A percentile compares a stretch with the other conserved stretches of the same genome.
These are phyloP conservation scores for Enteromius radiatus DNA, from an alignment of 2,797 vertebrate genomes.

Conservation along the genomic window DNA sequence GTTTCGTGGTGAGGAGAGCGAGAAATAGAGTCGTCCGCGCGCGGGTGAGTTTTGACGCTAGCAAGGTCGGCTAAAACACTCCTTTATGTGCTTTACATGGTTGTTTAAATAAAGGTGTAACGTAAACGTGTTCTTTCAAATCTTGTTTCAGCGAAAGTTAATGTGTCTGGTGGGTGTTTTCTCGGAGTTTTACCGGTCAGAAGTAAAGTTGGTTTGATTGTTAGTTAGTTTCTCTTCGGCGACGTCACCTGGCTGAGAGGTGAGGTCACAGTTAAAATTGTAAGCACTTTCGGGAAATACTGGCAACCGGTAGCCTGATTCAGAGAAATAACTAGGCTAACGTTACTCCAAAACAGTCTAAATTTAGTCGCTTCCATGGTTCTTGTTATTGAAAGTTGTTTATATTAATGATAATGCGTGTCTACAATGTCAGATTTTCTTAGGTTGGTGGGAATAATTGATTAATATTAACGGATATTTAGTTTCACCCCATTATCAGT, in stretches of 20 bases:
- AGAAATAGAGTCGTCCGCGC: conserved; percentile 7
- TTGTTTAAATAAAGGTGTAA: not conserved
- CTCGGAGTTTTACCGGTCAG: not conserved
- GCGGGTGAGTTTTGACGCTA: conserved; percentile 38
- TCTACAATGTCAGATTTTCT: not conserved
- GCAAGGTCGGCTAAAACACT: conserved; percentile 19
- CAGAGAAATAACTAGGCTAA: not conserved
- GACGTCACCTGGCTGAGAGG: conserved; percentile 10
- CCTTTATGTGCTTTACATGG: not conserved
- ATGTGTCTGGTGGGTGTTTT: not conserved
- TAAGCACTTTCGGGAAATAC: not conserved
- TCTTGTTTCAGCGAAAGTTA: not conserved
- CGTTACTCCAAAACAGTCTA: not conserved
- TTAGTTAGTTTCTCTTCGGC: not conserved
- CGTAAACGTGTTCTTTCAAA: not conserved
- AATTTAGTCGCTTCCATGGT: not conserved
- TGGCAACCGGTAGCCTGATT: not conserved
- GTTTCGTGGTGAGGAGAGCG: not conserved
- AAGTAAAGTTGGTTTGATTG: conserved; percentile 6
- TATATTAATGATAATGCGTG: not conserved
- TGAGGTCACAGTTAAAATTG: not conserved
- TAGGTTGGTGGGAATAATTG: not conserved
- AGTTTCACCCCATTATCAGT: not conserved
- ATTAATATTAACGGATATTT: not conserved
- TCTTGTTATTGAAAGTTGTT: not conserved